Base-by-base conservation (phyloP, 1,140 invertebrate species). In the Ruditapes philippinarum region DNA sequence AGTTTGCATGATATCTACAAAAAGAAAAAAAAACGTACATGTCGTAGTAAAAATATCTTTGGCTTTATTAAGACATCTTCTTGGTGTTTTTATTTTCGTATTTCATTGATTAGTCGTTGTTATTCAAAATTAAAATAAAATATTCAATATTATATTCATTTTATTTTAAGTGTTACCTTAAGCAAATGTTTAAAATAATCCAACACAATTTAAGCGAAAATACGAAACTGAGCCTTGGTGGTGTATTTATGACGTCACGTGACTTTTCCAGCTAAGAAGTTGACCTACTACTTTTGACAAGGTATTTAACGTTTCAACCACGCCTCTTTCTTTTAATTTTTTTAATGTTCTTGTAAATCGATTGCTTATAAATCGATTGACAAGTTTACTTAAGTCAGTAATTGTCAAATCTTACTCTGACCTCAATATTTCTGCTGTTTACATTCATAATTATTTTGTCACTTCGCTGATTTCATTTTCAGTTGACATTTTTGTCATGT, bases 221-320 rank as follows among this genome's bases (percentile, higher is more conserved):
- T 54, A 36, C 74, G 74, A 33, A 28, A 36, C 33, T 54, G 42
- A 28, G 74, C 0, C 25, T 33, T 31, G 1, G 28, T 1, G 25
- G 36, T 33, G 4, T 49, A 1, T 78, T 78, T 78, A 78, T 78
- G 42, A 73, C 65, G 81, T 84, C 81, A 84, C 81, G 81, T 84
- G 81, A 84, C 62, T 84, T 68, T 70, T 68, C 65, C 57, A 84
- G 42, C 5, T 7, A 45, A 84, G 62, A 70, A 84, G 81, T 84
- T 84, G 81, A 84, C 81, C 81, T 84, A 84, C 81, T 68, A 84
- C 40, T 80, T 84, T 70, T 84, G 81, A 84, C 65, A 54, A 70
- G 81, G 81, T 84, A 84, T 84, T 84, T 84, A 84, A 70, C 36
- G 45, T 38, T 84, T 62, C 40, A 68, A 68, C 45, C 57, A 62